These are phyloP conservation scores for Proteles cristata DNA, from an alignment of 2,113 vertebrate species.

Conservation along the genomic window DNA sequence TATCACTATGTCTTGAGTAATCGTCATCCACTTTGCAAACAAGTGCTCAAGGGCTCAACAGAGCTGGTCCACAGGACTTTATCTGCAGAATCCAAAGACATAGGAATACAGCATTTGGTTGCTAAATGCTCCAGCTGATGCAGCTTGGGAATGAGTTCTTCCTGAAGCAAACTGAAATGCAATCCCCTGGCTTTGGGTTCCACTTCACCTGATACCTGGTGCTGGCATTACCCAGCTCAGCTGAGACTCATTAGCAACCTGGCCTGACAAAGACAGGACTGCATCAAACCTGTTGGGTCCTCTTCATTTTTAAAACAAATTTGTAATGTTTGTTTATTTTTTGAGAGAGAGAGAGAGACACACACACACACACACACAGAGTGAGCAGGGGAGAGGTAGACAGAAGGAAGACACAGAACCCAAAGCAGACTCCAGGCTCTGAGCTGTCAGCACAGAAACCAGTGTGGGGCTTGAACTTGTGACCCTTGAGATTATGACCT, in stretches of 20 bases:
- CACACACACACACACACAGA: no score
- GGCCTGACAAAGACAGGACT: neutral
- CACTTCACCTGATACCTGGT: neutral
- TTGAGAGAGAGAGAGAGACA: no score
- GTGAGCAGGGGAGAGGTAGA: no score
- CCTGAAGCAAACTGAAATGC: neutral
- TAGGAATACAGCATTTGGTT: neutral
- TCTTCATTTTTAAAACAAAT: neutral
- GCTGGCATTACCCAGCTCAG: neutral
- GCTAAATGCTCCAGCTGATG: neutral
- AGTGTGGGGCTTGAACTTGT: no score
- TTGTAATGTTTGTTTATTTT: no score
- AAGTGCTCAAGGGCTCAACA: neutral
- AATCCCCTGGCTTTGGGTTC: neutral
- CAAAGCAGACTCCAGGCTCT: no score
- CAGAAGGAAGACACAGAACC: no score
- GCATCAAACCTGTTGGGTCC: neutral
- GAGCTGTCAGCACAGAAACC: no score
- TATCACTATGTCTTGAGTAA: slow-evolving; percentile 50
- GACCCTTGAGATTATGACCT: no score
- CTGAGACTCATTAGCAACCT: neutral
- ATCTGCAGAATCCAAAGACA: neutral
- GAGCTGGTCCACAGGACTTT: neutral
- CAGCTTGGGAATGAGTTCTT: neutral
- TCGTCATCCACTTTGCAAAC: slow-evolving; percentile 24